These are phyloP conservation scores for Cerastis rubricosa DNA, from an alignment of 2,888 invertebrate genomes.

Conservation along the genomic window DNA sequence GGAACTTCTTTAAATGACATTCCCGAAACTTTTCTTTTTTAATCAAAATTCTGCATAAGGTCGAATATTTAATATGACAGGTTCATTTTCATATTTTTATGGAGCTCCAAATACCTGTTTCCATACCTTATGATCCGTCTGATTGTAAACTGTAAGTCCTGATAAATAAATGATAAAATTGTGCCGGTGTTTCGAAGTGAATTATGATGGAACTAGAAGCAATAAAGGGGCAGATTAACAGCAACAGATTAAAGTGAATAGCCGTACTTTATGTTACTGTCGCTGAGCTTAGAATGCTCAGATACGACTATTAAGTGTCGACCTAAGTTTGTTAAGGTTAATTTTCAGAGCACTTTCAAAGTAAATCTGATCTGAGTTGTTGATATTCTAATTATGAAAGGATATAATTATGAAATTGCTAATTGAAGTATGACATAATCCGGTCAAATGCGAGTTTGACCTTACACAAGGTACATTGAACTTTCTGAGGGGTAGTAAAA, in stretches of 20 bases:
- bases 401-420: constrained; percentile 13
- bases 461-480: not conserved
- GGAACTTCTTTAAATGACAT: constrained; percentile 71
- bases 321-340: constrained; percentile 56
- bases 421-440: not conserved
- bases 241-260: constrained; percentile 68
- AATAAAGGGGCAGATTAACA: constrained; percentile 71
- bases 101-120: constrained; percentile 36
- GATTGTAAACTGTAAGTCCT: constrained; percentile 29
- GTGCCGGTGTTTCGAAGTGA: constrained; percentile 60
- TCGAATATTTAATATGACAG: constrained; percentile 74
- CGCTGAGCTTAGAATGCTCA: constrained; percentile 50
- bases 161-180: constrained; percentile 63
- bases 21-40: constrained; percentile 73
- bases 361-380: constrained; percentile 46
- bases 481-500: constrained; percentile 13
- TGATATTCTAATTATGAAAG: constrained; percentile 43
- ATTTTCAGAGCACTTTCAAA: constrained; percentile 53
- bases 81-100: constrained; percentile 59
- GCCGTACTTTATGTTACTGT: constrained; percentile 65
- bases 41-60: constrained; percentile 72
- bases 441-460: constrained; percentile 1
- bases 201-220: constrained; percentile 69
- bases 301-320: constrained; percentile 48
- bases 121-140: constrained; percentile 23